Conservation (phyloP, 2,888 invertebrate species). For the Agonopterix heracliana region DNA sequence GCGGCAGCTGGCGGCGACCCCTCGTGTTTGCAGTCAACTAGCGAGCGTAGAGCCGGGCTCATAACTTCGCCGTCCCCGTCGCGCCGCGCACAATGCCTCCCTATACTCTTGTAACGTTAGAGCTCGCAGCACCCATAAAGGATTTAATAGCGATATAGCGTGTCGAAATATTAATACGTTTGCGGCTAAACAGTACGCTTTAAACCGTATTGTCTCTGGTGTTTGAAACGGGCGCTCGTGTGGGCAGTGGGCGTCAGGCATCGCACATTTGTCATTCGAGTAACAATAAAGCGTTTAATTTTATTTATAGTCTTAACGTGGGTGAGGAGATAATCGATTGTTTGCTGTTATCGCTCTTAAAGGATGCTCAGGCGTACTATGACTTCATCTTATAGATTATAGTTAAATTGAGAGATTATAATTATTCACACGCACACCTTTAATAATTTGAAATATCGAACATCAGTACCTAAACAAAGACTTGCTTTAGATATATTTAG, state of each 20-base stretch:
- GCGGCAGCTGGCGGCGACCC: constrained; percentile 35
- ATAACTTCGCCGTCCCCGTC: constrained; percentile 42
- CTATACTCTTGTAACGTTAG: constrained; percentile 47
- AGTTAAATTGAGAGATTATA: no score
- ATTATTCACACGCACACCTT: no score
- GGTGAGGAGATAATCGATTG: constrained; percentile 48
- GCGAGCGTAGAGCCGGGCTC: constrained; percentile 39
- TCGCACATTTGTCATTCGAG: constrained; percentile 62
- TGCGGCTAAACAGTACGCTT: constrained; percentile 43
- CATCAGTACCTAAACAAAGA: no score
- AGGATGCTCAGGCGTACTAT: constrained; percentile 31
- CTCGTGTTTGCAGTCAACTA: constrained; percentile 44
- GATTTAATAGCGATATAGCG: constrained; percentile 63
- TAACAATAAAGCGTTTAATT: constrained; percentile 66
- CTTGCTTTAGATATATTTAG: no score
- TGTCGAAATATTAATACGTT: constrained; percentile 65
- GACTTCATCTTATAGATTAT: constrained; percentile 31
- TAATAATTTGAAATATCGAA: no score
- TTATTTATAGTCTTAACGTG: constrained; percentile 61
- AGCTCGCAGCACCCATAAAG: constrained; percentile 15
- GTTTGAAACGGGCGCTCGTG: constrained; percentile 16
- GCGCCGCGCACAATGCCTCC: constrained; percentile 37
- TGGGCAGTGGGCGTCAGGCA: constrained; percentile 49
- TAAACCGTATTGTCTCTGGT: constrained; percentile 41
- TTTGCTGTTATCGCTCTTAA: constrained; percentile 42